A percentile compares a stretch with the other conserved stretches of the same genome.
These are phyloP conservation scores for Istiophorus platypterus DNA, from an alignment of 2,113 vertebrate genomes.

Conservation along the genomic window DNA sequence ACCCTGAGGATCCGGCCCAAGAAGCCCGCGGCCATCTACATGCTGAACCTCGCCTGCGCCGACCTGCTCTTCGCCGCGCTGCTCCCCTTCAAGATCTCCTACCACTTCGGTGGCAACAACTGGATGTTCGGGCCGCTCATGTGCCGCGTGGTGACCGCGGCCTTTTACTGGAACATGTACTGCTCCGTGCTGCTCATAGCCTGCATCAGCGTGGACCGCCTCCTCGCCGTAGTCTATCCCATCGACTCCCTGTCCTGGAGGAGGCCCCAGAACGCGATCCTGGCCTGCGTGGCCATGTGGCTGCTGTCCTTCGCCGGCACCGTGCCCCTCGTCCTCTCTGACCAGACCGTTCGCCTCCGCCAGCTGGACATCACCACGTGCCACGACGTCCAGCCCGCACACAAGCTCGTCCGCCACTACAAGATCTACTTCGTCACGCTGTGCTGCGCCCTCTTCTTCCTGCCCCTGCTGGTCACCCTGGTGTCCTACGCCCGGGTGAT, in stretches of 20 bases:
- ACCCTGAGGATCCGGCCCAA: slow-evolving; percentile 85
- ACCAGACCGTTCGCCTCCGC: slow-evolving; percentile 85
- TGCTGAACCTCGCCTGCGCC: slow-evolving; percentile 91
- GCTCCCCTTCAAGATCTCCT: slow-evolving; percentile 92
- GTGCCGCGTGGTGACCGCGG: slow-evolving; percentile 90
- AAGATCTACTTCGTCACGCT: slow-evolving; percentile 89
- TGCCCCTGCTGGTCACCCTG: slow-evolving; percentile 87
- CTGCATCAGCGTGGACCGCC: slow-evolving; percentile 92
- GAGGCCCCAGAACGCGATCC: slow-evolving; percentile 74
- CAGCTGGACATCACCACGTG: slow-evolving; percentile 91
- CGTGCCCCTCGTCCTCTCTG: slow-evolving; percentile 86
- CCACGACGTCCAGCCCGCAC: slow-evolving; percentile 71
- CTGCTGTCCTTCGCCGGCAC: slow-evolving; percentile 84
- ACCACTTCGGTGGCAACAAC: slow-evolving; percentile 91
- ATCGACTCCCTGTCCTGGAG: slow-evolving; percentile 92
- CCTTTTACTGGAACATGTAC: slow-evolving; percentile 97
- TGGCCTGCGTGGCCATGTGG: slow-evolving; percentile 88
- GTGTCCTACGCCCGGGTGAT: slow-evolving; percentile 88
- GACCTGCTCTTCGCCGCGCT: slow-evolving; percentile 90
- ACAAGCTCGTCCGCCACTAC: slow-evolving; percentile 75
- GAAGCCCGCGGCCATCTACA: slow-evolving; percentile 92
- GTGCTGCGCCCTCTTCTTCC: slow-evolving; percentile 88
- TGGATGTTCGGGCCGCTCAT: slow-evolving; percentile 88
- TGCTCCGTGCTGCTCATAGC: slow-evolving; percentile 93
- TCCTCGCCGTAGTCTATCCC: slow-evolving; percentile 93